These are phyloP conservation scores for Crematogaster levior DNA, from an alignment of 2,888 invertebrate species.

Conservation along the genomic window DNA sequence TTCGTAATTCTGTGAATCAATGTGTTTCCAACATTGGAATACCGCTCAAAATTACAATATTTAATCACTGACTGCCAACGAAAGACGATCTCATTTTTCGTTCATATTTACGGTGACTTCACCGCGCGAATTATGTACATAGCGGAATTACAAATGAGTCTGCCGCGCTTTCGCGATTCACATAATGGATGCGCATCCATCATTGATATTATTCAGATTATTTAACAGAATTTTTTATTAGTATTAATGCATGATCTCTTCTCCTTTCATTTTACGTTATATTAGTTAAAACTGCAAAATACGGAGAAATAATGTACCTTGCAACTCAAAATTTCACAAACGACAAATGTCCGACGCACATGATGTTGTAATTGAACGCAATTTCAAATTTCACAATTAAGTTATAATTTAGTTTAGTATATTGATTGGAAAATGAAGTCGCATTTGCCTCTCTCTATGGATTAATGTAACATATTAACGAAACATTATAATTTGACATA, in stretches of 20 bases:
- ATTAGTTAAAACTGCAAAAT: constrained; percentile 33
- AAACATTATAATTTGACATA: constrained; percentile 27
- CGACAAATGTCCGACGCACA: neutral
- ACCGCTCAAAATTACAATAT: neutral
- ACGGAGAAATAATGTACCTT: neutral
- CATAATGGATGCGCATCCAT: neutral
- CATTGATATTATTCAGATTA: constrained; percentile 7
- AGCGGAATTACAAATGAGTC: constrained; percentile 16
- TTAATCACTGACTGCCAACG: neutral
- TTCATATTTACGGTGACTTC: neutral
- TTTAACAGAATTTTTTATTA: constrained; percentile 21
- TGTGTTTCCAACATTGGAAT: neutral
- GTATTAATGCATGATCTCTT: constrained; percentile 1
- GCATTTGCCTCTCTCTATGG: neutral
- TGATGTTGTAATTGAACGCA: constrained; percentile 31
- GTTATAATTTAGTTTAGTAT: constrained; percentile 42
- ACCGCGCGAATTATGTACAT: neutral
- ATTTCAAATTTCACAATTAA: constrained; percentile 45
- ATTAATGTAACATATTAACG: constrained; percentile 43
- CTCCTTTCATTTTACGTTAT: neutral
- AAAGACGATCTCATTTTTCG: constrained; percentile 11
- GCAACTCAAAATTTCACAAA: constrained; percentile 22
- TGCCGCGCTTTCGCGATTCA: neutral
- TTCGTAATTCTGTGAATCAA: neutral
- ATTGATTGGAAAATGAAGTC: constrained; percentile 39